A percentile compares a stretch with the other conserved stretches of the same genome.
Evolutionary conservation across 2,797 vertebrate species (phyloP).

Genomic region (Sebastes alutus): DNA sequence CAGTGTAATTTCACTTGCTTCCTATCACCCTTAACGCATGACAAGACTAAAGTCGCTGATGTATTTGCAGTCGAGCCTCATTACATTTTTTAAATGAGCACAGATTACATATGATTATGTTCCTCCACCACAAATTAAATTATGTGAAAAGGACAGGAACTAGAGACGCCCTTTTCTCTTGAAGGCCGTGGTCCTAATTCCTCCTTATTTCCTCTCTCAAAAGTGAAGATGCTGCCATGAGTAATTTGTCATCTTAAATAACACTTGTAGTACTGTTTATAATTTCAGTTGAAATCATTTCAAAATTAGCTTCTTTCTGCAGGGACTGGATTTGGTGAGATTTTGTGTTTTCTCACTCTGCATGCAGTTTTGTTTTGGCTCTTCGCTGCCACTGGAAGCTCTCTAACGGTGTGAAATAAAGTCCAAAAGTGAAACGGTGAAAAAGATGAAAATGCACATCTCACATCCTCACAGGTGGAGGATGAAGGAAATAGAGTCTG

Average conservation of each 20-base stretch:
- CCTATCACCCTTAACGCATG: conserved; percentile 11
- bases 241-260: neutral
- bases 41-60: conserved; percentile 22
- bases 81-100: conserved; percentile 35
- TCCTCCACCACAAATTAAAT: conserved; percentile 40
- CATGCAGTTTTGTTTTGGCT: conserved; percentile 5
- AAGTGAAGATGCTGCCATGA: neutral
- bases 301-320: neutral
- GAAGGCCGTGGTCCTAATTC: neutral
- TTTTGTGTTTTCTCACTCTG: neutral
- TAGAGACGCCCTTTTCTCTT: conserved; percentile 12
- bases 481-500: neutral
- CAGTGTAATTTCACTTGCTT: conserved; percentile 23
- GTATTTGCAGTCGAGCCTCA: conserved; percentile 29
- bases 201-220: neutral
- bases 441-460: neutral
- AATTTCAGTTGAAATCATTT: neutral
- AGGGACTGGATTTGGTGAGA: neutral
- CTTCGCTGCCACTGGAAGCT: neutral
- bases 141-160: conserved; percentile 15
- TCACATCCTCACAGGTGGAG: neutral
- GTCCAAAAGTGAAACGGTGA: neutral
- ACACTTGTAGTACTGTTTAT: neutral
- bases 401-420: neutral
- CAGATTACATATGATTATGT: conserved; percentile 42